Base-by-base conservation (phyloP, 2,113 vertebrate genomes). In the Thamnaconus septentrionalis region DNA sequence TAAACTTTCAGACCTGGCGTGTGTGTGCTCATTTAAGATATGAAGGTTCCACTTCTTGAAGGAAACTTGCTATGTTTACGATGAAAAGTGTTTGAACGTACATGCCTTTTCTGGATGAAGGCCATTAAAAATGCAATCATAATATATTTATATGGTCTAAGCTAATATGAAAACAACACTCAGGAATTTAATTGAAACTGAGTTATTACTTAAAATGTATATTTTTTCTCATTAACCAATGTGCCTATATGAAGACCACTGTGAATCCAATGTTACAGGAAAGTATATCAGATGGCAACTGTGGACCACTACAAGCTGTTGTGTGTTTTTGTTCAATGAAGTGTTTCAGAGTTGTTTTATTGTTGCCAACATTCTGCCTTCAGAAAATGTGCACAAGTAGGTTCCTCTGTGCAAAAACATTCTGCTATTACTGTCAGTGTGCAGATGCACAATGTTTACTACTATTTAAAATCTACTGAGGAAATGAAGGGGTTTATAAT, bases 221-320 rank as follows among this genome's bases (percentile, higher is more conserved):
- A 31, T 41, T 54, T 53, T 69, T 57, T 41, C n/a, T 62, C 8
- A 62, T 52, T 51, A 44, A 66, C 59, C 41, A 44, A 10, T 68
- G 72, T 84, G 78, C 71, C 79, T 86, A 7, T 12, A 18, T 44
- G 3, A 58, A 53, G 52, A 73, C 43, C 43, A 45, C 59, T 83
- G 57, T 83, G 65, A 81, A 83, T 52, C 46, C 7, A 59, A 48
- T 41, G 39, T 7, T 53, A 12, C 40, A 51, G 57, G n/a, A 53
- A 8, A 42, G 66, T 59, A 66, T 64, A n/a, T 73, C 4, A 59
- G 12, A 50, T 41, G 8, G 8, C 11, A 40, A 8, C n/a, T 73
- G 3, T 64, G 4, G 56, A 81, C 46, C 66, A 78, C 69, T 75
- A 72, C 53, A 71, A 46, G 68, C 68, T 40, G 43, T 4, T 4